Conservation (phyloP, 2,888 invertebrate genomes). For the Meiosimyza platycephala region DNA sequence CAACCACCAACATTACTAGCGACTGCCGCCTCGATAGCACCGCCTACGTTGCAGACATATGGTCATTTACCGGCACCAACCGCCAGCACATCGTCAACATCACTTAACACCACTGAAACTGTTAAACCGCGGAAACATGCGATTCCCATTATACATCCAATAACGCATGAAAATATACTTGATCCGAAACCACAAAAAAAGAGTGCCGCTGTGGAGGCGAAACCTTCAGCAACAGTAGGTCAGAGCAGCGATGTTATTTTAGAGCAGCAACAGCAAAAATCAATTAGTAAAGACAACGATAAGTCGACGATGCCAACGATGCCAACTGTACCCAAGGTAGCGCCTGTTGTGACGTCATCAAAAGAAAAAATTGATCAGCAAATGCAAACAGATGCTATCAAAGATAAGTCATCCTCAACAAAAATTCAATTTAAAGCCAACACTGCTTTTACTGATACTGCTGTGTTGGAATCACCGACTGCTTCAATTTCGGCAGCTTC, state of each 20-base stretch:
- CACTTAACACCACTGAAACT: constrained; percentile 44
- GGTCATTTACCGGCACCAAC: constrained; percentile 42
- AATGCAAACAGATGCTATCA: constrained; percentile 51
- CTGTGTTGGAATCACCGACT: constrained; percentile 12
- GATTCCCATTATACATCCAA: constrained; percentile 64
- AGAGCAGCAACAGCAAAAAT: constrained; percentile 2
- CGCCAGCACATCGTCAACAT: constrained; percentile 39
- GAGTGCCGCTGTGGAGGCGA: constrained; percentile 48
- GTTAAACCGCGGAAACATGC: constrained; percentile 57
- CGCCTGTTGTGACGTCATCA: constrained; percentile 27
- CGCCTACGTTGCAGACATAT: constrained; percentile 41
- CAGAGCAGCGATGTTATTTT: constrained; percentile 6
- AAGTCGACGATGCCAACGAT: constrained; percentile 43
- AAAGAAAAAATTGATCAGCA: constrained; percentile 53
- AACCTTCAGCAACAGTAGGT: constrained; percentile 31
- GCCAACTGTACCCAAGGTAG: constrained; percentile 35
- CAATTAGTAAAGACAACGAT: constrained; percentile 33
- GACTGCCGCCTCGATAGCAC: constrained; percentile 42
- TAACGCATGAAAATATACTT: constrained; percentile 59
- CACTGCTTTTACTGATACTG: not conserved
- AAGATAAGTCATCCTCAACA: constrained; percentile 23
- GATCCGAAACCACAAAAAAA: constrained; percentile 54
- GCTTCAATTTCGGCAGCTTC: constrained; percentile 34
- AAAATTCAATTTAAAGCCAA: not conserved
- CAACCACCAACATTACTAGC: constrained; percentile 48